Evolutionary conservation across 2,888 invertebrate genomes (phyloP).

Genomic region (Luperina nickerlii): DNA sequence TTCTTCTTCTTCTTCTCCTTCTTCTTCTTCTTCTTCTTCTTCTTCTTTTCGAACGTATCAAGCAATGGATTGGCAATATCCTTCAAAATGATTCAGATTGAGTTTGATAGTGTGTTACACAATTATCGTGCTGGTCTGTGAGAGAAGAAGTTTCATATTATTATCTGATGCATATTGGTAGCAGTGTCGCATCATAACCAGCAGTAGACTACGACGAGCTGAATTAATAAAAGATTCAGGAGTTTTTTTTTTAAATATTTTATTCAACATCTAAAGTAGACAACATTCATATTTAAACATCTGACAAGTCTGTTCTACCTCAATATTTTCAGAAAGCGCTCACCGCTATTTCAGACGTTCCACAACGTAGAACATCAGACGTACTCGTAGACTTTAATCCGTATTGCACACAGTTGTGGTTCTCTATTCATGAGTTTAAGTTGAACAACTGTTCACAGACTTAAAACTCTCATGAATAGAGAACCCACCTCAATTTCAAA

Average conservation of each 20-base stretch:
- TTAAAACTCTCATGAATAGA: background rate
- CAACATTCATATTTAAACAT: background rate
- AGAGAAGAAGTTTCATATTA: too few species aligned
- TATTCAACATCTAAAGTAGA: background rate
- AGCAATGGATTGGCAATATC: too few species aligned
- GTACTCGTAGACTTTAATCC: slow-evolving; percentile 1
- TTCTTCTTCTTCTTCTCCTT: too few species aligned
- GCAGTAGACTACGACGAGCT: background rate
- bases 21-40: too few species aligned
- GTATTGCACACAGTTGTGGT: background rate
- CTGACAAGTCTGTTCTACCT: background rate
- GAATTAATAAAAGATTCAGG: background rate
- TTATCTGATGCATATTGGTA: background rate
- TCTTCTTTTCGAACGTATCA: too few species aligned
- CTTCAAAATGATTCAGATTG: too few species aligned
- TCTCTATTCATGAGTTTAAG: too few species aligned
- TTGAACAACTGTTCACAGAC: background rate
- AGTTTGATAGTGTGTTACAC: background rate
- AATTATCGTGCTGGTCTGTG: too few species aligned
- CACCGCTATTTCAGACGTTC: background rate
- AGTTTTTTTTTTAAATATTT: background rate
- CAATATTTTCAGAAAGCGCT: background rate
- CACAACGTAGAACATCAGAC: background rate
- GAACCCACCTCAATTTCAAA: too few species aligned
- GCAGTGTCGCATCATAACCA: too few species aligned